Conservation (phyloP, 2,888 invertebrate genomes). For the Pristionchus exspectatus region DNA sequence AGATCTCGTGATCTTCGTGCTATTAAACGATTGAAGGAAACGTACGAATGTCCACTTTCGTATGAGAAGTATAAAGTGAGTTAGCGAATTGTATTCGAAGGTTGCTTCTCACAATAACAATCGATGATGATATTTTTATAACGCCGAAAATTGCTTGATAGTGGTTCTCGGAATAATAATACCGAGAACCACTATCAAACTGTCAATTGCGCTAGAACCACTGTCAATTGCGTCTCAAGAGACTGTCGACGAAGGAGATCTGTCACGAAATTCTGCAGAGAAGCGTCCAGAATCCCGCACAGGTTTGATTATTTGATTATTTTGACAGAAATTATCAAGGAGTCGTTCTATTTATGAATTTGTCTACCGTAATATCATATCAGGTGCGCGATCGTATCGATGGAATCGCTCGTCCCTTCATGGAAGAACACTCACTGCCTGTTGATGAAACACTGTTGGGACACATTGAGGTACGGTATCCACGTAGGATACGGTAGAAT, state of each 20-base stretch:
- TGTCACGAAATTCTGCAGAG: slow-evolving; percentile 49
- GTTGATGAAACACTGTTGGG: slow-evolving; percentile 44
- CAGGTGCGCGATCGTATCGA: slow-evolving; percentile 50
- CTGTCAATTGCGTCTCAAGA: neutral
- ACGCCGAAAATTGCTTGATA: neutral
- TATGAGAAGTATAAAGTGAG: slow-evolving; percentile 46
- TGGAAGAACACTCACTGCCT: slow-evolving; percentile 43
- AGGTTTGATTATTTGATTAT: neutral
- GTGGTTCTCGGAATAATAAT: neutral
- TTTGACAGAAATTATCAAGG: neutral
- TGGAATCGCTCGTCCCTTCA: slow-evolving; percentile 51
- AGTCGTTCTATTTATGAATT: too few species aligned
- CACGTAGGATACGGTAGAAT: too few species aligned
- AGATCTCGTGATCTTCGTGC: slow-evolving; percentile 42
- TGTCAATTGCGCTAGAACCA: too few species aligned
- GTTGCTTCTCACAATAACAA: neutral
- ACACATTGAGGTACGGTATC: slow-evolving; percentile 31
- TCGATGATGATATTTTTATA: neutral
- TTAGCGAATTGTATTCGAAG: neutral
- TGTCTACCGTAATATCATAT: neutral
- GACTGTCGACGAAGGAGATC: slow-evolving; percentile 40
- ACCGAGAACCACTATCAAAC: too few species aligned
- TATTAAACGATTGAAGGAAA: slow-evolving; percentile 43
- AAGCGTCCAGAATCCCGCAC: slow-evolving; percentile 40
- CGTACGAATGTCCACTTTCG: slow-evolving; percentile 44